These are phyloP conservation scores for Ophioninae sp. DNA, from an alignment of 2,888 invertebrate species.

Conservation along the genomic window DNA sequence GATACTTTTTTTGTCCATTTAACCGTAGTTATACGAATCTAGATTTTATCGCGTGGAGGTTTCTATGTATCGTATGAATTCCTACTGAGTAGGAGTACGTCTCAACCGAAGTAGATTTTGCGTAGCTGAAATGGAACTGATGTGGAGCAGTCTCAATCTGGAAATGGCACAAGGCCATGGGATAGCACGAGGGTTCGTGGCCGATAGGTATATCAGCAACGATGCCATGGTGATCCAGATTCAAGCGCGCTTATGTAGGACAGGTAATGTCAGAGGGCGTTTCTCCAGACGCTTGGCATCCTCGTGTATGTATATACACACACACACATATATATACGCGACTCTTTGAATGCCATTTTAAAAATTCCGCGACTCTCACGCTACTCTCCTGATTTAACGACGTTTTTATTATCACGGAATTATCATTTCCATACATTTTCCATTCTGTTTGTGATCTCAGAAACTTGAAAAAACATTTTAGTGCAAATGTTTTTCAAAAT, in stretches of 20 bases:
- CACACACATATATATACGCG: not conserved
- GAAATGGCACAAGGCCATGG: constrained; percentile 51
- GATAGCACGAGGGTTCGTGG: constrained; percentile 41
- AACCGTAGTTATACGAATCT: too few species aligned
- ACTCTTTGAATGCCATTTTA: not conserved
- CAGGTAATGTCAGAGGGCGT: constrained; percentile 71
- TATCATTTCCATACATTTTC: not conserved
- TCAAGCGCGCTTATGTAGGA: constrained; percentile 68
- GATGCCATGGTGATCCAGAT: constrained; percentile 55
- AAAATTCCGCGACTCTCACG: constrained; percentile 15
- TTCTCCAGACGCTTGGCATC: constrained; percentile 18
- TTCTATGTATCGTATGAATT: not conserved
- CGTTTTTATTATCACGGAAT: not conserved
- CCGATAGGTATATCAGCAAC: constrained; percentile 37
- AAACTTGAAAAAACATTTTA: too few species aligned
- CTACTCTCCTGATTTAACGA: not conserved
- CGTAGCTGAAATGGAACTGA: not conserved
- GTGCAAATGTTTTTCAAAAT: too few species aligned
- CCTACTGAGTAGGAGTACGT: not conserved
- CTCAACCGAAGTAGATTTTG: not conserved
- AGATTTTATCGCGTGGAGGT: not conserved
- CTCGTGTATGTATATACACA: not conserved
- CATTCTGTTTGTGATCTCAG: too few species aligned
- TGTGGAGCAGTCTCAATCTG: not conserved
- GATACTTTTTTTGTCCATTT: too few species aligned